Base-by-base conservation (phyloP, 1,140 invertebrate genomes). In the Drosophila carrolli region DNA sequence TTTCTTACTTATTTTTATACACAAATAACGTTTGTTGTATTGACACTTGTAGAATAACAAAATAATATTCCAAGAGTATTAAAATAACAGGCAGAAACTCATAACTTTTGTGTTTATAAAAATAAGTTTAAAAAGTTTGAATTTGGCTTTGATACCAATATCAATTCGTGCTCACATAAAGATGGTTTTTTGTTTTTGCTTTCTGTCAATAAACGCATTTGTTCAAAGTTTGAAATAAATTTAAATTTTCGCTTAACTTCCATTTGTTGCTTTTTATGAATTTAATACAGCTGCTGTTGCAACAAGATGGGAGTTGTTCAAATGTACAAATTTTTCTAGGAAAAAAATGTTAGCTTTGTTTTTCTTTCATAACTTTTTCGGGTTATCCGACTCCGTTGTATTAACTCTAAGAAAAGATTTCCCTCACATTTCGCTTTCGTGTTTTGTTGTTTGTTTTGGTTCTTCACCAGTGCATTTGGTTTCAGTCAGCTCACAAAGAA, bases 401-500 rank as follows among this genome's bases (percentile, higher is more conserved):
- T 44, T 44, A 19, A 16, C 14, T 19, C 23, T n/a, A 44, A 19
- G 0, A 9, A 16, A n/a, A 4, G 14, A 16, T 9, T 19, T 44
- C 11, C 9, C 37, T 38, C 10, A 38, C 8, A 38, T 44, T 16
- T 19, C 4, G 5, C 4, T 53, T 50, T 23, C 44, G 40, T 37
- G 16, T 57, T 41, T 57, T 29, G 10, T 19, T 10, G 35, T 51
- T 56, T 47, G 63, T 59, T 70, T 78, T 83, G 50, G 56, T 32
- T 35, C 23, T 41, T 32, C 29, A 16, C 48, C 23, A 29, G 61
- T 75, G 46, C 53, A 71, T 78, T 79, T 79, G 82, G 75, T 75
- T 86, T 86, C 78, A 86, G 81, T 81, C 75, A 60, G 66, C 56
- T 43, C 70, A 63, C 65, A 57, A 59, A 65, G 16, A 37, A 62